These are phyloP conservation scores for Tenthredo livida DNA, from an alignment of 2,888 invertebrate species.

Conservation along the genomic window DNA sequence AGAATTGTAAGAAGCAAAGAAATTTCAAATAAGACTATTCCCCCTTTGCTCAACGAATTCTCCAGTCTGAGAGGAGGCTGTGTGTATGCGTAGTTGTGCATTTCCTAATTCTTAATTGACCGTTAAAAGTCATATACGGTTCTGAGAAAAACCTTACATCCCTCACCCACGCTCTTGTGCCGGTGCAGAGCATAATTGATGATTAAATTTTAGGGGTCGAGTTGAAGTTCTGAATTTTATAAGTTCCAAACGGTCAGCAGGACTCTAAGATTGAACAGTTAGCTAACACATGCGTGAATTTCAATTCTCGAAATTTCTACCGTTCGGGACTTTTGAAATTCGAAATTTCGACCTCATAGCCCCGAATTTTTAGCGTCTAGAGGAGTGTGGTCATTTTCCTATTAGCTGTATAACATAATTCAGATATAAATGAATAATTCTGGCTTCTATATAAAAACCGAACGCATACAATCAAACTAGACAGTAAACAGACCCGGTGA, in stretches of 20 bases:
- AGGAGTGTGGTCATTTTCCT: not conserved
- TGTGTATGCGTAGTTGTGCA: not conserved
- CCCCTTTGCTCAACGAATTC: not conserved
- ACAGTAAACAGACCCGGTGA: conserved; percentile 54
- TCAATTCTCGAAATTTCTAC: too few relatives aligned
- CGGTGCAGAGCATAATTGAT: not conserved
- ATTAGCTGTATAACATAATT: not conserved
- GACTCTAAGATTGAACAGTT: too few relatives aligned
- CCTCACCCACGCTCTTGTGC: not conserved
- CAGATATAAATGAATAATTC: not conserved
- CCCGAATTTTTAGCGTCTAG: not conserved
- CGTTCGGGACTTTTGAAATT: too few relatives aligned
- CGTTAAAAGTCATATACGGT: conserved; percentile 16
- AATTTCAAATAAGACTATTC: conserved; percentile 2
- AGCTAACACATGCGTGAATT: too few relatives aligned
- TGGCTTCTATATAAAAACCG: not conserved
- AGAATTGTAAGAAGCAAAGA: not conserved
- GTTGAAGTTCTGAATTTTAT: too few relatives aligned
- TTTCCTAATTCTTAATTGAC: conserved; percentile 31
- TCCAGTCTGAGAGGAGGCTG: not conserved
- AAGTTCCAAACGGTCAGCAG: too few relatives aligned
- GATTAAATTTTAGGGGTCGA: not conserved
- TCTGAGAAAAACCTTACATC: conserved; percentile 26
- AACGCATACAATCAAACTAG: conserved; percentile 20
- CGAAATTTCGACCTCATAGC: too few relatives aligned